Base-by-base conservation (phyloP, 2,888 invertebrate genomes). In the Cephalotes varians region DNA sequence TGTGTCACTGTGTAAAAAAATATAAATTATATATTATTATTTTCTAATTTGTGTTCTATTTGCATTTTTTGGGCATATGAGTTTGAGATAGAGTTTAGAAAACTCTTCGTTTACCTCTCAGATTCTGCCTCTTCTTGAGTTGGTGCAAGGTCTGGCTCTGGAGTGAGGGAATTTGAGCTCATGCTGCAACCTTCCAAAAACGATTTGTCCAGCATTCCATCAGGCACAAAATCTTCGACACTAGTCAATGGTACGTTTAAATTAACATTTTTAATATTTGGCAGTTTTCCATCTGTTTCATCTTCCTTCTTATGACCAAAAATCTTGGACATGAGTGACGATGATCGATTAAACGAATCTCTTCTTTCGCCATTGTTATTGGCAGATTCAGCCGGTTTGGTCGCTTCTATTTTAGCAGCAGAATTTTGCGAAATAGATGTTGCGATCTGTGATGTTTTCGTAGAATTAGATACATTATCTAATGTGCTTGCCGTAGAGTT, bases 141-240 rank as follows among this genome's bases (percentile, higher is more conserved):
- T 37, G 62, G 62, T 15, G 94, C 40, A 94, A 93, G 74, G 93
- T 92, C 86, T 95, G 94, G 82, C 94, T 95, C 62, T 0, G 62
- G 40, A 0, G 40, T 44, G 15, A 40, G 62, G 1, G 62, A 64
- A 15, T 25, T 64, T 3, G 62, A 40, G 15, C 37, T 64, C 25
- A 37, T 1, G 15, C 40, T 62, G 21, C 60, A 60, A 18, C 95
- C 97, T 85, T 98, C 98, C 56, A 98, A 95, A 92, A 98, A 97
- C 79, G 97, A 97, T 92, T 96, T 96, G 91, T 97, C 97, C 51
- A 97, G 93, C 62, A 96, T 96, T n/a, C 97, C 97, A 92, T 98
- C 96, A 84, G 97, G 96, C 92, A 97, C 95, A 95, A 97, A 97
- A 91, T 97, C 97, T 89, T 97, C 97, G 10, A 97, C 96, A 87